Evolutionary conservation across 2,888 invertebrate genomes (phyloP).

Genomic region (Pyrgus malvae): DNA sequence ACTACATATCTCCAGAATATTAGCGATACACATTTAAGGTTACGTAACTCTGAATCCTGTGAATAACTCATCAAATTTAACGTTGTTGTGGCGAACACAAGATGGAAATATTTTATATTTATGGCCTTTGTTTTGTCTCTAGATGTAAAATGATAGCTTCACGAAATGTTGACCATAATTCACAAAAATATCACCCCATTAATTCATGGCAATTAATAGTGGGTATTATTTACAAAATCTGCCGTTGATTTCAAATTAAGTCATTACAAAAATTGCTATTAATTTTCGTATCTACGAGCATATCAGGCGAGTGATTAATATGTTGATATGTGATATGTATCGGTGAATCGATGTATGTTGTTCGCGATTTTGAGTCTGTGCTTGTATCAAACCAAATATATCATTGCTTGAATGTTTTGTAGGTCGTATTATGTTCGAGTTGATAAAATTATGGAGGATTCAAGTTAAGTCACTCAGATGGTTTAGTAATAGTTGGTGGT

Average conservation of each 20-base stretch:
- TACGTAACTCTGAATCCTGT: no score
- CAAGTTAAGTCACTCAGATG: not conserved
- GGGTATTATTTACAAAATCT: not conserved
- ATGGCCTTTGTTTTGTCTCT: not conserved
- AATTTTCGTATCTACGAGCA: conserved; percentile 18
- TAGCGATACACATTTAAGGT: no score
- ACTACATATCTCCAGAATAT: no score
- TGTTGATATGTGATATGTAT: conserved; percentile 23
- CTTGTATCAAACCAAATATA: not conserved
- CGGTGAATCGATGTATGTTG: conserved; percentile 28
- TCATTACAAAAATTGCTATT: conserved; percentile 23
- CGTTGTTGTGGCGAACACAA: no score
- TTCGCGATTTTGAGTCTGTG: conserved; percentile 15
- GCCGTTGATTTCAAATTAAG: conserved; percentile 18
- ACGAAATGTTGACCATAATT: conserved; percentile 2
- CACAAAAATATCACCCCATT: conserved; percentile 14
- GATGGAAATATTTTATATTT: no score
- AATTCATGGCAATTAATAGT: conserved; percentile 1
- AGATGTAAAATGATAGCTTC: conserved; percentile 2
- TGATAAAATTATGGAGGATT: not conserved
- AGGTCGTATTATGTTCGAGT: not conserved
- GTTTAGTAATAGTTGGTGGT: no score
- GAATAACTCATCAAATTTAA: no score
- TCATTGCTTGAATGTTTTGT: not conserved
- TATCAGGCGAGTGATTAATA: conserved; percentile 25